Evolutionary conservation across 1,140 invertebrate genomes (phyloP).

Genomic region (Euura lappo): DNA sequence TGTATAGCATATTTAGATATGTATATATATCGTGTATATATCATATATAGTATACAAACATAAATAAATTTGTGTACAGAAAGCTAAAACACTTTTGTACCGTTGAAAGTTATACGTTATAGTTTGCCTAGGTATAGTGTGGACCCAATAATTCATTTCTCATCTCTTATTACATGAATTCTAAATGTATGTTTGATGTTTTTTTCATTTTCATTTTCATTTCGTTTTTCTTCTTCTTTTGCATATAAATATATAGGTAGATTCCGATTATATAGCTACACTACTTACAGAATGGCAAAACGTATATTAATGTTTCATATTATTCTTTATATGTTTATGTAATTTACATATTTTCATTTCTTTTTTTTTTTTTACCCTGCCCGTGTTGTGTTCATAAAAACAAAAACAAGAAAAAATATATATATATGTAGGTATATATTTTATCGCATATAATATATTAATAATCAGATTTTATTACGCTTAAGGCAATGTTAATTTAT

Average conservation of each 20-base stretch:
- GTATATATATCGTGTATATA: slow-evolving; percentile 1
- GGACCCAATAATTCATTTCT: slow-evolving; percentile 43
- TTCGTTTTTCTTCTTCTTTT: not conserved
- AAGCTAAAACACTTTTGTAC: slow-evolving; percentile 56
- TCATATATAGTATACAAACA: too few species aligned
- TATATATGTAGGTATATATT: not conserved
- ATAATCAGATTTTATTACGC: not conserved
- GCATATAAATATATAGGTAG: slow-evolving; percentile 16
- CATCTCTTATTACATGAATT: not conserved
- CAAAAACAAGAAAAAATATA: not conserved
- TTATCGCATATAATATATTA: not conserved
- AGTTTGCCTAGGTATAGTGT: slow-evolving; percentile 17
- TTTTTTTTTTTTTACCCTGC: slow-evolving; percentile 29
- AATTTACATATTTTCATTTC: slow-evolving; percentile 49
- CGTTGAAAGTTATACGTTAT: slow-evolving; percentile 8
- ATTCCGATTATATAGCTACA: slow-evolving; percentile 37
- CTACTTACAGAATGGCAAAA: slow-evolving; percentile 42
- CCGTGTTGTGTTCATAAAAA: not conserved
- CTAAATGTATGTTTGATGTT: too few species aligned
- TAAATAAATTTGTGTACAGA: slow-evolving; percentile 34
- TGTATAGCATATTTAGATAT: not conserved
- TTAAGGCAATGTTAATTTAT: not conserved
- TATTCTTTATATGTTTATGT: slow-evolving; percentile 29
- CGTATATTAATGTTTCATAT: not conserved
- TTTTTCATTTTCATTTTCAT: not conserved